phyloP scores from a whole-genome alignment of 2,113 vertebrate species.

The Odocoileus hemionus region DNA sequence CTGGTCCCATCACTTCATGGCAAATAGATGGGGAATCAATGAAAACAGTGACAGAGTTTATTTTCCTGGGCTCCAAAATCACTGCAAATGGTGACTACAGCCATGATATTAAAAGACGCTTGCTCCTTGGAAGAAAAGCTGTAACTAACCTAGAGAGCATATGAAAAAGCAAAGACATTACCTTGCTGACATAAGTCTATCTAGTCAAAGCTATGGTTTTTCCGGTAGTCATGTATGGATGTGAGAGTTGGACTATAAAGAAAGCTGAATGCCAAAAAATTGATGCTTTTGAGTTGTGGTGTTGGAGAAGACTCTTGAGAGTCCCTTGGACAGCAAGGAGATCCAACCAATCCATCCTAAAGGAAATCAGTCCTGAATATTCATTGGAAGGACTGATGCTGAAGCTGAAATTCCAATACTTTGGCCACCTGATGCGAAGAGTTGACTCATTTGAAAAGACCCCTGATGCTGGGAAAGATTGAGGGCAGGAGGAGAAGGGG shows the following conservation, averaged over 20 bases:
- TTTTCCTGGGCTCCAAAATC: not conserved
- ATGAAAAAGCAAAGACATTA: not conserved
- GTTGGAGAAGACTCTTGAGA: not conserved
- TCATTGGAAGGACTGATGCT: not conserved
- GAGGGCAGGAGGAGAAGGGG: not conserved
- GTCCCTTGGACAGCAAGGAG: not conserved
- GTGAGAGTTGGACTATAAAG: not conserved
- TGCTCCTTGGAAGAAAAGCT: not conserved
- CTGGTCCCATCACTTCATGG: not conserved
- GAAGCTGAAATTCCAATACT: not conserved
- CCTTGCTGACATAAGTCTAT: not conserved
- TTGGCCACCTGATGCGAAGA: not conserved
- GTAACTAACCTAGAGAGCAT: not conserved
- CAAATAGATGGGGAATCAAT: not conserved
- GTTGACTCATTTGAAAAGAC: not conserved
- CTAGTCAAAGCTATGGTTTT: not conserved
- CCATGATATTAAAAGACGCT: not conserved
- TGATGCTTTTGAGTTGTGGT: not conserved
- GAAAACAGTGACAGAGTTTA: not conserved
- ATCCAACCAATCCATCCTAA: not conserved
- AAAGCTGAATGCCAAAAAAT: not conserved
- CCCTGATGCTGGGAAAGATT: not conserved
- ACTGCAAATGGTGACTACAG: not conserved
- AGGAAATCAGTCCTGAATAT: not conserved
- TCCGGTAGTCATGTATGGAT: not conserved